Evolutionary conservation across 2,888 invertebrate genomes (phyloP), one percentile per base, ranked within the genome.

Genomic region (Leucoptera coffeella): DNA sequence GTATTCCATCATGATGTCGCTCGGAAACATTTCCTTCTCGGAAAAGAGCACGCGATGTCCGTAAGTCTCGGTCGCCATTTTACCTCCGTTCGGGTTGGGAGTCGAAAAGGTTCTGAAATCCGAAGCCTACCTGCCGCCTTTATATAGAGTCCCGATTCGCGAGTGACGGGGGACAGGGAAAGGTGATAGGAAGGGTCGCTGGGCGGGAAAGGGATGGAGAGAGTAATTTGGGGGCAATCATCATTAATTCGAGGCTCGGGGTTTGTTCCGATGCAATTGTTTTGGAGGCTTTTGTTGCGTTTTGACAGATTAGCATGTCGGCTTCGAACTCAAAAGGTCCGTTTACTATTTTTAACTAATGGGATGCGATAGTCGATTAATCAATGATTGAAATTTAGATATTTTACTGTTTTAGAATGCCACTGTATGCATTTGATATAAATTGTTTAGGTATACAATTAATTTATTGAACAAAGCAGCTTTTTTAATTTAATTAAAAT

Each of bases 201-300:
- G 40, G 17, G 51, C 35, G 43, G 25, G 50, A 59, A 36, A 29
- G 52, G 40, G 65, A 64, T 33, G 44, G 54, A 52, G 61, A 55
- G 61, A 60, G 62, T 64, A 65, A 67, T 67, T 67, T 62, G 47
- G 55, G 64, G 57, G 54, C 67, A 69, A 69, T 69, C 69, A 69
- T 65, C 65, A 67, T 67, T 69, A 65, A 65, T 64, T 67, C 64
- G 58, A 58, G 50, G 44, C 46, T 58, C 56, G n/a, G n/a, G n/a
- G n/a, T n/a, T n/a, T n/a, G n/a, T n/a, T n/a, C n/a, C n/a, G n/a
- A n/a, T n/a, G n/a, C n/a, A n/a, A n/a, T n/a, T n/a, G n/a, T n/a
- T n/a, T n/a, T n/a, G n/a, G n/a, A n/a, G n/a, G n/a, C n/a, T n/a
- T n/a, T n/a, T n/a, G n/a, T n/a, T n/a, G n/a, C n/a, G n/a, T n/a